These are phyloP conservation scores for Carterocephalus palaemon DNA, from an alignment of 2,888 invertebrate genomes.

Conservation along the genomic window DNA sequence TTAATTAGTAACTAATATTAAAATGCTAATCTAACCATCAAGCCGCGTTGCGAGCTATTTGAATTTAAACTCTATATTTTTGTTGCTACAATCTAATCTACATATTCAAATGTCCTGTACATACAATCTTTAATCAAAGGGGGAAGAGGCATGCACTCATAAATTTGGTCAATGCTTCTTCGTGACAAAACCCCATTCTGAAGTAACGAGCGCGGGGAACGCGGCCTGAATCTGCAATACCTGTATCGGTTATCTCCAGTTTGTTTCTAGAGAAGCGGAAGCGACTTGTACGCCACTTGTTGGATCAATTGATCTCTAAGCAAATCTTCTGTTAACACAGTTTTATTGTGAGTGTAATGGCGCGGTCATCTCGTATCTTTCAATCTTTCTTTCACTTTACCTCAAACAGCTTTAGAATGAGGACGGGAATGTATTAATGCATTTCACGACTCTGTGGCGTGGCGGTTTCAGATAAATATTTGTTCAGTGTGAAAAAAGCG, in stretches of 20 bases:
- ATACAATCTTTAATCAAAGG: constrained; percentile 23
- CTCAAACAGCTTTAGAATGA: too few species aligned
- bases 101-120: constrained; percentile 14
- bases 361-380: too few species aligned
- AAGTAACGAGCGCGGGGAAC: constrained; percentile 42
- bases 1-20: constrained; percentile 10
- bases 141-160: constrained; percentile 38
- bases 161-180: constrained; percentile 44
- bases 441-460: too few species aligned
- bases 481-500: too few species aligned
- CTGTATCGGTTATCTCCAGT: constrained; percentile 36
- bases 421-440: too few species aligned
- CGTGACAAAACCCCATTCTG: constrained; percentile 52
- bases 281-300: neutral
- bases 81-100: constrained; percentile 5
- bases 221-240: constrained; percentile 36
- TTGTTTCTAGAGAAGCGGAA: constrained; percentile 17
- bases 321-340: constrained; percentile 4
- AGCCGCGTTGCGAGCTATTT: too few species aligned
- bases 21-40: neutral
- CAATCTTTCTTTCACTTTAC: too few species aligned
- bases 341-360: too few species aligned
- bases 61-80: constrained; percentile 4
- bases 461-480: too few species aligned
- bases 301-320: constrained; percentile 7